Percentiles rank a stretch among this genome's conserved stretches.
phyloP scores from a whole-genome alignment of 2,888 invertebrate genomes.

The Agrilus biguttatus region DNA sequence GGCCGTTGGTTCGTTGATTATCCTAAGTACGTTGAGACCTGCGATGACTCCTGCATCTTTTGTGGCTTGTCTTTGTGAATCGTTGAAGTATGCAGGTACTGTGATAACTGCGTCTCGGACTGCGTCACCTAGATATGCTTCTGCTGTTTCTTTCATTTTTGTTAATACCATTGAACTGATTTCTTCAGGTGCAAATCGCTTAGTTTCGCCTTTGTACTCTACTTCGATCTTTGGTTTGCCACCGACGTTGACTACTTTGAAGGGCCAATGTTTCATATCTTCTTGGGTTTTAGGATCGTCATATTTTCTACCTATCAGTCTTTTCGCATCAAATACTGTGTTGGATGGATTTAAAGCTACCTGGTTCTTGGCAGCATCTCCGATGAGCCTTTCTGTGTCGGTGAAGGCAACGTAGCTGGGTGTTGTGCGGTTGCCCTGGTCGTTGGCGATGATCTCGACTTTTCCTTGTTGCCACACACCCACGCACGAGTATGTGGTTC shows the following conservation, averaged over 20 bases:
- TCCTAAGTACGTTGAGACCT: conserved; percentile 49
- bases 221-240: conserved; percentile 49
- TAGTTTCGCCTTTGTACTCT: conserved; percentile 46
- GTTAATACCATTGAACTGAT: too few species aligned
- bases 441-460: conserved; percentile 57
- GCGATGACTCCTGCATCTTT: conserved; percentile 56
- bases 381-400: conserved; percentile 51
- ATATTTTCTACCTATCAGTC: conserved; percentile 49
- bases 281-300: conserved; percentile 56
- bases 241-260: conserved; percentile 45
- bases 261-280: conserved; percentile 70
- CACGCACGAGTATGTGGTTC: conserved; percentile 78
- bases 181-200: conserved; percentile 54
- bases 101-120: conserved; percentile 64
- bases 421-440: conserved; percentile 56
- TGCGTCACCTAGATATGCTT: conserved; percentile 46
- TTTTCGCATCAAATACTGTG: conserved; percentile 51
- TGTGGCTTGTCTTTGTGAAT: conserved; percentile 50
- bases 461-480: conserved; percentile 72
- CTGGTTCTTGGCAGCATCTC: conserved; percentile 58
- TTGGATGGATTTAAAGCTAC: conserved; percentile 59
- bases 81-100: conserved; percentile 65
- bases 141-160: conserved; percentile 51
- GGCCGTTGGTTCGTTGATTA: conserved; percentile 49
- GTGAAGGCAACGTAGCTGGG: conserved; percentile 62